Evolutionary conservation across 2,113 vertebrate genomes (phyloP).

Genomic region (Grammomys dolichurus): DNA sequence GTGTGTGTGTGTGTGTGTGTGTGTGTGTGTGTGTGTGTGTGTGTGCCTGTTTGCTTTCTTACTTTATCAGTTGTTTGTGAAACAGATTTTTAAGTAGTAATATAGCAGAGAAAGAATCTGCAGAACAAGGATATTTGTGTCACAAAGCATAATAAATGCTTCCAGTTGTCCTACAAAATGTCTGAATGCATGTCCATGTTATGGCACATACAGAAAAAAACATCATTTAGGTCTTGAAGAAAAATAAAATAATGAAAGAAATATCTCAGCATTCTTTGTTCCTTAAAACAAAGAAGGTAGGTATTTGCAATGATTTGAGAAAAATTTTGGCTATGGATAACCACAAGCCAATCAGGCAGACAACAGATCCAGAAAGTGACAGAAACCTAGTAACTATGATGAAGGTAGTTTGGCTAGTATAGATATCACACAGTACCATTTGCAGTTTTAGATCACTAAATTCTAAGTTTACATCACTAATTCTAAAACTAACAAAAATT

Average conservation of each 20-base stretch:
- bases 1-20: no score
- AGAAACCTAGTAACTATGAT: constrained; percentile 42
- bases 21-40: not conserved
- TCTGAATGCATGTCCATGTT: constrained; percentile 3
- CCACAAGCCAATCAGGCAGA: constrained; percentile 17
- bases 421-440: not conserved
- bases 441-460: not conserved
- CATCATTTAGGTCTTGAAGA: constrained; percentile 61
- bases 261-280: constrained; percentile 39
- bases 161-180: constrained; percentile 47
- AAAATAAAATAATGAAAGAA: not conserved
- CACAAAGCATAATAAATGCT: not conserved
- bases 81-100: constrained; percentile 27
- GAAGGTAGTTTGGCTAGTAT: constrained; percentile 28
- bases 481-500: not conserved
- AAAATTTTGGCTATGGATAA: constrained; percentile 25
- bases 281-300: constrained; percentile 60
- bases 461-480: not conserved
- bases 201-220: constrained; percentile 60
- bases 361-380: constrained; percentile 34
- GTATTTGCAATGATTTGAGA: constrained; percentile 36
- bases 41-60: not conserved
- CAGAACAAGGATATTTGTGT: constrained; percentile 19
- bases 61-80: constrained; percentile 5
- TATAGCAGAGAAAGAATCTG: constrained; percentile 6